Base-by-base conservation (phyloP, 2,113 vertebrate species). In the Benitochromis conjunctus region DNA sequence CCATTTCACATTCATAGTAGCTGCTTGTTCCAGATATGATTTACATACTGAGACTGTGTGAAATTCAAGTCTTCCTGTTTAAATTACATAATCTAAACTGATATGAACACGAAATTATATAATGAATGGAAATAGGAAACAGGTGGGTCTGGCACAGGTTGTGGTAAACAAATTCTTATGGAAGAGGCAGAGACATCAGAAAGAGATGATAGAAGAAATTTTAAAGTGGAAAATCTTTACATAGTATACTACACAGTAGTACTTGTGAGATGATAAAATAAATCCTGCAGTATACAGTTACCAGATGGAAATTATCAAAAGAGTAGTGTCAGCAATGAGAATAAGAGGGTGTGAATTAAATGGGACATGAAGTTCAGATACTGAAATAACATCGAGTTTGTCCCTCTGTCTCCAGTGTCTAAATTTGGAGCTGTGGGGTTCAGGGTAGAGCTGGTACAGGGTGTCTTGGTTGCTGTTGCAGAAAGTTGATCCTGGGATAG, bases 401-500 rank as follows among this genome's bases (percentile, higher is more conserved):
- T 86, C 76, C 18, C 41, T 60, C 82, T 89, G 80, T 86, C 87
- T 48, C 74, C 78, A 86, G 29, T 9, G 55, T 88, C 93, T 95
- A 93, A 91, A 93, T 93, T 91, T 89, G 90, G 92, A 90, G 64
- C 55, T 3, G 38, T 41, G 12, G 48, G 41, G 91, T 86, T 86
- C 60, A 82, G 54, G 84, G 55, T 24, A 86, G 53, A 83, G 77
- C 84, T 71, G 48, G 92, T 81, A 87, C 86, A 66, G 34, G 54
- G 41, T 86, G 85, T 92, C 86, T 92, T 83, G 81, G 84, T 92
- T 94, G 71, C 89, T 77, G 83, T 78, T 89, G 74, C 88, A 91
- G 94, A 94, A 95, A 95, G 54, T 29, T 86, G 93, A 94, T 93
- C 89, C 86, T 77, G 7, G 5, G 43, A 86, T 82, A 86, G 86